Base-by-base conservation (phyloP, 2,888 invertebrate genomes). In the Aphelenchoides bicaudatus region DNA sequence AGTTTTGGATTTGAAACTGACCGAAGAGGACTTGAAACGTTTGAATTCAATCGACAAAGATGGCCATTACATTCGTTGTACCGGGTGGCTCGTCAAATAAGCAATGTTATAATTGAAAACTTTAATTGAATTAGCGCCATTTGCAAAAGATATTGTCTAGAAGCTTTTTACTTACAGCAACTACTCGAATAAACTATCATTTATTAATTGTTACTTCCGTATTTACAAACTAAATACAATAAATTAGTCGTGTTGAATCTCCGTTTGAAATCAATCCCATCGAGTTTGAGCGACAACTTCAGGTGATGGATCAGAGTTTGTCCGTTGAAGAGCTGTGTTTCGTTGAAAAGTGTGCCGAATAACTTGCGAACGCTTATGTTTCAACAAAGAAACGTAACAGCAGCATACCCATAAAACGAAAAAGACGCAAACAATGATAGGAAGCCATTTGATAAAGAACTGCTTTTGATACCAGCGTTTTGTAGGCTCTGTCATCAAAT, bases 41-140 rank as follows among this genome's bases (percentile, higher is more conserved):
- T 54, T 76, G 50, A 59, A 62, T 5, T 52, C 51, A 8, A 62
- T 74, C 38, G 63, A 73, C 38, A 59, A 59, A 16, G 58, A 59
- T n/a, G 62, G 70, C 49, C 61, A 71, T 49, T 76, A 75, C 60
- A 76, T 71, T 51, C 61, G 70, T 8, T 67, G 68, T 58, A 66
- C 65, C 19, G 70, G 70, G 29, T 75, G 75, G 75, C 25, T 51
- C 8, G 52, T 51, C 34, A n/a, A n/a, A n/a, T n/a, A n/a, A n/a
- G n/a, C n/a, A n/a, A n/a, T n/a, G n/a, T n/a, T n/a, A n/a, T n/a
- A n/a, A n/a, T n/a, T n/a, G n/a, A n/a, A n/a, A n/a, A n/a, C n/a
- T n/a, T n/a, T n/a, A n/a, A n/a, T n/a, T n/a, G n/a, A n/a, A n/a
- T n/a, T n/a, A n/a, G n/a, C n/a, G n/a, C n/a, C n/a, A n/a, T n/a